Conservation (phyloP, 1,140 invertebrate genomes). For the Oscheius sp. region DNA sequence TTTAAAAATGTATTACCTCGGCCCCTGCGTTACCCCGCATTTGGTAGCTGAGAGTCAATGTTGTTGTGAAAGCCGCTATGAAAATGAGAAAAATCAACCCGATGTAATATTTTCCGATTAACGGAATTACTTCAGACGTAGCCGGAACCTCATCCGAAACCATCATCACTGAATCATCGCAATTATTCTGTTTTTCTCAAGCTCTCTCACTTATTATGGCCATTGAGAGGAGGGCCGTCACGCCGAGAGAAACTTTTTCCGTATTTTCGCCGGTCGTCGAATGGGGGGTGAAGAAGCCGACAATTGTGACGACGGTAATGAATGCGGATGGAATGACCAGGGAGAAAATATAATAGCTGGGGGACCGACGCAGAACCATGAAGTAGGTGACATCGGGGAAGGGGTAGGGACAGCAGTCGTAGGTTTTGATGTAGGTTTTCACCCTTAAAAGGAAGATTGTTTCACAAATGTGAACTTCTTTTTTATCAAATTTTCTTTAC, state of each 20-base stretch:
- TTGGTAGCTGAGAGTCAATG: conserved; percentile 50
- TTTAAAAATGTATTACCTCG: conserved; percentile 10
- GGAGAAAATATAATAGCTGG: conserved; percentile 51
- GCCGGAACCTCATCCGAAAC: conserved; percentile 55
- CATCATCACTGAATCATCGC: conserved; percentile 47
- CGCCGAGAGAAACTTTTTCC: conserved; percentile 51
- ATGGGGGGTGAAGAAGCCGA: conserved; percentile 52
- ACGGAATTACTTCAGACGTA: conserved; percentile 52
- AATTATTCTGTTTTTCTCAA: not conserved
- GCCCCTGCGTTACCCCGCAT: conserved; percentile 53
- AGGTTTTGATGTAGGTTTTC: conserved; percentile 48
- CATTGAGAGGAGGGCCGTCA: conserved; percentile 53
- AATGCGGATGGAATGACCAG: conserved; percentile 49
- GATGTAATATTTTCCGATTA: conserved; percentile 56
- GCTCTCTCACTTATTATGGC: conserved; percentile 45
- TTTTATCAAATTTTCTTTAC: no score
- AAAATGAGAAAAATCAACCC: conserved; percentile 56
- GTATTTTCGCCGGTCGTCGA: conserved; percentile 53
- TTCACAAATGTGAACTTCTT: no score
- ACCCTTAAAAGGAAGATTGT: conserved; percentile 31
- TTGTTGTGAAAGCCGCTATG: conserved; percentile 53
- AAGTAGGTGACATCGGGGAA: conserved; percentile 53
- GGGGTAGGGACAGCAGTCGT: conserved; percentile 47
- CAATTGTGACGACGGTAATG: conserved; percentile 52
- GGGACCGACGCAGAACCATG: conserved; percentile 45